Conservation (phyloP, 2,797 vertebrate genomes). For the Lophius americanus region DNA sequence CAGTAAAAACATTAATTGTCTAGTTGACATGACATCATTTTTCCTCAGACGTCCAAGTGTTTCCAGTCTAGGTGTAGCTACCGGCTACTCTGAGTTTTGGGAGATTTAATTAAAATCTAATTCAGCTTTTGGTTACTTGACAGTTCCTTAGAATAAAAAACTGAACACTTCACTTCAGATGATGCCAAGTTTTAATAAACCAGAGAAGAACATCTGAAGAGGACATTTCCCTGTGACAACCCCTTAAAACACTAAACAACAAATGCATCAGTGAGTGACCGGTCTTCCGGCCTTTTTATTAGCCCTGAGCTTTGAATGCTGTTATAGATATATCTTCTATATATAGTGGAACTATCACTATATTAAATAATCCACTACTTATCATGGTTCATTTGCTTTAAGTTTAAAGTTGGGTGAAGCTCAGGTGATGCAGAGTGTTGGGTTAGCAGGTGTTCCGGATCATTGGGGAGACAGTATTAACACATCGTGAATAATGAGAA, state of each 20-base stretch:
- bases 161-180: not conserved
- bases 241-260: no score
- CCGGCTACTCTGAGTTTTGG: conserved; percentile 20
- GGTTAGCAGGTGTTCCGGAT: not conserved
- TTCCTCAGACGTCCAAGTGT: conserved; percentile 16
- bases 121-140: conserved; percentile 9
- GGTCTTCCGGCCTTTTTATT: no score
- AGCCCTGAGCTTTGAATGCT: no score
- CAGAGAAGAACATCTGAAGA: no score
- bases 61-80: conserved; percentile 15
- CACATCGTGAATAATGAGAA: not conserved
- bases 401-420: not conserved
- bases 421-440: not conserved
- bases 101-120: conserved; percentile 11
- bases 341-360: no score
- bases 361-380: no score
- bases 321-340: no score
- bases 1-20: conserved; percentile 1
- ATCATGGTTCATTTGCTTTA: no score
- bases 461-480: not conserved
- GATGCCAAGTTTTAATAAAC: not conserved
- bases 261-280: no score
- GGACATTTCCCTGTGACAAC: no score
- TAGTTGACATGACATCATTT: not conserved
- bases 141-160: not conserved